phyloP scores from a whole-genome alignment of 2,888 invertebrate genomes.

The Epinotia nisella region DNA sequence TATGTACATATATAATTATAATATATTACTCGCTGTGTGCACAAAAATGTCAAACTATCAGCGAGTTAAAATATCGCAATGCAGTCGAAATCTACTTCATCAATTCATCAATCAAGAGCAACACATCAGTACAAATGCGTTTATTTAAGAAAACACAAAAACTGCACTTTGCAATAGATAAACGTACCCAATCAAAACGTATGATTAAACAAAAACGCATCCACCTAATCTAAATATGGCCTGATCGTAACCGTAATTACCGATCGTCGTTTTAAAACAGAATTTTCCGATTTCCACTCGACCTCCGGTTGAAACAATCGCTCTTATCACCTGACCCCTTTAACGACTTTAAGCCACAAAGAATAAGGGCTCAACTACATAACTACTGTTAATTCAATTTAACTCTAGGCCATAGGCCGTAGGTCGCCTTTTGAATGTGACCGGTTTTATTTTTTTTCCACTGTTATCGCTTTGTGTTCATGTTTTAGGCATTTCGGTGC shows the following conservation, averaged over 20 bases:
- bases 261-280: conserved; percentile 47
- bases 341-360: conserved; percentile 60
- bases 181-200: too few species aligned
- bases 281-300: conserved; percentile 71
- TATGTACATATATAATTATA: background rate
- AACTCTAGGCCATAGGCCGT: conserved; percentile 49
- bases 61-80: too few species aligned
- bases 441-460: conserved; percentile 58
- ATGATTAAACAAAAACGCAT: conserved; percentile 1
- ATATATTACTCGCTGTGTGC: too few species aligned
- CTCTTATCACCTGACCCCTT: conserved; percentile 81
- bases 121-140: too few species aligned
- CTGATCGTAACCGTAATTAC: conserved; percentile 30
- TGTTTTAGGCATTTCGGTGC: conserved; percentile 70
- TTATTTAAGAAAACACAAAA: too few species aligned
- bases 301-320: conserved; percentile 66
- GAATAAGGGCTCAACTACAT: conserved; percentile 56
- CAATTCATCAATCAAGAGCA: too few species aligned
- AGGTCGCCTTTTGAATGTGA: conserved; percentile 52
- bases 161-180: too few species aligned
- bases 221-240: conserved; percentile 1
- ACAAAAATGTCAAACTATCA: too few species aligned
- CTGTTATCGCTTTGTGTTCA: conserved; percentile 67
- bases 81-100: too few species aligned
- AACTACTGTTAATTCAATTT: conserved; percentile 47